These are phyloP conservation scores for Dicrurus megarhynchus DNA, from an alignment of 2,113 vertebrate species.

Conservation along the genomic window DNA sequence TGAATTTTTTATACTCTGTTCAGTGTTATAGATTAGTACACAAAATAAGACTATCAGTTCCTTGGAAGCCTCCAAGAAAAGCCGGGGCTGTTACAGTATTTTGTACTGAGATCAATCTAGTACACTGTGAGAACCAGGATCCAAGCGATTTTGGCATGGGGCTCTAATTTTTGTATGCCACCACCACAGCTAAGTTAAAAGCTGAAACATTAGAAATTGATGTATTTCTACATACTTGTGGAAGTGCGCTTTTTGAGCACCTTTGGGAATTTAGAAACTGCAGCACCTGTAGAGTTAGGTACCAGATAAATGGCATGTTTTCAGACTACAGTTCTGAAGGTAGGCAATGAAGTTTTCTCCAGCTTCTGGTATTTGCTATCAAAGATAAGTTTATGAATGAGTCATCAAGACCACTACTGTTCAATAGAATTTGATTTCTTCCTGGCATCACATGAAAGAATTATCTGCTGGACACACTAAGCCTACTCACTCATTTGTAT, in stretches of 20 bases:
- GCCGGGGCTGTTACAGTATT: not conserved
- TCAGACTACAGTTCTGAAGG: not conserved
- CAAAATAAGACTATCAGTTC: not conserved
- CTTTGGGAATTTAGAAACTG: not conserved
- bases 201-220: not conserved
- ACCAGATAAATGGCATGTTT: not conserved
- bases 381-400: not conserved
- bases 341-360: not conserved
- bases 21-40: not conserved
- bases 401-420: not conserved
- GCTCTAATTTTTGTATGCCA: not conserved
- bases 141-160: not conserved
- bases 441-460: not conserved
- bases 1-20: not conserved
- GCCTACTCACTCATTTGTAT: not conserved
- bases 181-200: not conserved
- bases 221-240: not conserved
- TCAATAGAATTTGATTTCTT: not conserved
- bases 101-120: not conserved
- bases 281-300: not conserved
- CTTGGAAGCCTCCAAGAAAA: not conserved
- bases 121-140: not conserved
- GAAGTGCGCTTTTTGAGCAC: not conserved
- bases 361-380: not conserved
- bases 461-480: not conserved